Conservation (phyloP, 2,888 invertebrate species). For the Orthosia incerta region DNA sequence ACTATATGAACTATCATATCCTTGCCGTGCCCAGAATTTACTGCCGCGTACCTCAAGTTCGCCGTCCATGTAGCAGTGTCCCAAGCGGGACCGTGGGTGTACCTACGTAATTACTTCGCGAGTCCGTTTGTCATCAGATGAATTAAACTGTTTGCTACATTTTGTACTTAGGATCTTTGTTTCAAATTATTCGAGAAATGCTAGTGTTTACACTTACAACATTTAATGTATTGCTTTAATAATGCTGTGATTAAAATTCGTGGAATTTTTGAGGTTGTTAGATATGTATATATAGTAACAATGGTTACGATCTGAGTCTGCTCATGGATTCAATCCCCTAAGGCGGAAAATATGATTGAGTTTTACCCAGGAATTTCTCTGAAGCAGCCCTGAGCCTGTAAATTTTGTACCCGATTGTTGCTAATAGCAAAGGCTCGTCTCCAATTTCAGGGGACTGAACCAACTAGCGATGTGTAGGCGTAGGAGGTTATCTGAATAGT, state of each 20-base stretch:
- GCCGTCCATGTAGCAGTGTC: slow-evolving; percentile 33
- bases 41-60: neutral
- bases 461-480: neutral
- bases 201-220: neutral
- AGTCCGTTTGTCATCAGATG: slow-evolving; percentile 59
- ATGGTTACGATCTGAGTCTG: neutral
- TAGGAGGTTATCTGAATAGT: neutral
- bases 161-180: slow-evolving; percentile 33
- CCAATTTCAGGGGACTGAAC: neutral
- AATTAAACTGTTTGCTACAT: slow-evolving; percentile 63
- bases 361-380: neutral
- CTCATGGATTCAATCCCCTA: neutral
- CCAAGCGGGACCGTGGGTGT: slow-evolving; percentile 45
- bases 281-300: neutral
- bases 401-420: neutral
- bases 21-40: neutral
- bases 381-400: neutral
- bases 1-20: neutral
- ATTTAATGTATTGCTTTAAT: neutral
- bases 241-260: neutral
- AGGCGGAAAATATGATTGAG: neutral
- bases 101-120: slow-evolving; percentile 56
- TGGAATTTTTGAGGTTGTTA: neutral
- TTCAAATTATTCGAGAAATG: slow-evolving; percentile 15
- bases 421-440: neutral